phyloP scores from a whole-genome alignment of 2,113 vertebrate species.

The Mus spicilegus region DNA sequence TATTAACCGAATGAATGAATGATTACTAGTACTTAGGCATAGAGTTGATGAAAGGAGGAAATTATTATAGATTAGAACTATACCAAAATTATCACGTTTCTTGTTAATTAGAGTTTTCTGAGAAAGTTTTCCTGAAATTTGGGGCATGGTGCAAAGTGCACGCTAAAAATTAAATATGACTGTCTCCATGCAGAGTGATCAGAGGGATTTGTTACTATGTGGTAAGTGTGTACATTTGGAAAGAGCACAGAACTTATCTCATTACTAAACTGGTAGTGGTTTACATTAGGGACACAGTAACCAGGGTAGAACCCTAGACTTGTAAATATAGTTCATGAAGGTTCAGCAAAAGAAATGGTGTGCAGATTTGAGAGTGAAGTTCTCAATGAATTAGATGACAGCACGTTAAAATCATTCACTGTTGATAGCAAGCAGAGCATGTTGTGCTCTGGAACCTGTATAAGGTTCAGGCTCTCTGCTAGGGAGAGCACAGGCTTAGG shows the following conservation, averaged over 20 bases:
- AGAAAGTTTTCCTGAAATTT: background rate
- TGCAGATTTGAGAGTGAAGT: background rate
- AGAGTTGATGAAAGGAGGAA: background rate
- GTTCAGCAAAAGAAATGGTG: background rate
- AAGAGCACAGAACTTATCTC: background rate
- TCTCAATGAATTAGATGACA: background rate
- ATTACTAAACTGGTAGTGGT: background rate
- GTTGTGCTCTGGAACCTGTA: background rate
- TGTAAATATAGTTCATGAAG: background rate
- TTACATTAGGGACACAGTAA: background rate
- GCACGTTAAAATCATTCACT: background rate
- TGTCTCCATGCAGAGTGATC: background rate
- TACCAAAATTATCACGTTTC: background rate
- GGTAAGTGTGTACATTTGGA: background rate
- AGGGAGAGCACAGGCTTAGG: background rate
- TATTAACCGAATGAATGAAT: background rate
- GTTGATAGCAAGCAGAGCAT: background rate
- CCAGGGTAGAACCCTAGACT: background rate
- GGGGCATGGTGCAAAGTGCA: background rate
- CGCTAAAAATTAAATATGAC: background rate
- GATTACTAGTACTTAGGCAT: background rate
- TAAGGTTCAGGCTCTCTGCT: background rate
- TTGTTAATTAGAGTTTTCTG: background rate
- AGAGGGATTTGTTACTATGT: background rate
- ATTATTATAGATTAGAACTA: background rate